These are phyloP conservation scores for Ischnura elegans DNA, from an alignment of 2,888 invertebrate genomes.

Conservation along the genomic window DNA sequence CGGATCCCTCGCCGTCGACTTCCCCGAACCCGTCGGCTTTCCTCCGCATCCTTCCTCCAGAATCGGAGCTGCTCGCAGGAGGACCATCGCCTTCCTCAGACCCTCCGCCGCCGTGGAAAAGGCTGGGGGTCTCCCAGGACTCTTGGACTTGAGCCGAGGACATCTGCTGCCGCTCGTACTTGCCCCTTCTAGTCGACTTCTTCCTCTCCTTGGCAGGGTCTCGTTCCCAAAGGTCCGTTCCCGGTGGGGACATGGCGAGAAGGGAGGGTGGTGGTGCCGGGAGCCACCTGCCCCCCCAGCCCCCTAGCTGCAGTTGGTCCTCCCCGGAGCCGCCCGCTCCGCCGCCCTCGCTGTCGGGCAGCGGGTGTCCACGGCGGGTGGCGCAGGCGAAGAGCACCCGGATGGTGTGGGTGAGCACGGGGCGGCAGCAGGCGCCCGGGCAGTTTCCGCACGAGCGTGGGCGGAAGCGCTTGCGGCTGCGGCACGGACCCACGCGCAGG, in stretches of 20 bases:
- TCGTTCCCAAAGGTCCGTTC: constrained; percentile 70
- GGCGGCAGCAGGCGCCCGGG: constrained; percentile 82
- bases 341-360: constrained; percentile 74
- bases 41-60: neutral
- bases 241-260: constrained; percentile 68
- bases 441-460: constrained; percentile 85
- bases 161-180: constrained; percentile 49
- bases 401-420: constrained; percentile 82
- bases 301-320: constrained; percentile 76
- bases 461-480: constrained; percentile 82
- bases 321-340: neutral
- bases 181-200: neutral
- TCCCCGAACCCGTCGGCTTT: neutral
- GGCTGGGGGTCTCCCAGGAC: constrained; percentile 68
- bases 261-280: constrained; percentile 68
- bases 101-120: neutral
- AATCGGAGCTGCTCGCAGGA: too few relatives aligned
- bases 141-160: constrained; percentile 43
- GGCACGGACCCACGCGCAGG: constrained; percentile 82
- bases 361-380: constrained; percentile 73
- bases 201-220: constrained; percentile 53
- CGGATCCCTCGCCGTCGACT: neutral
- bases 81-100: neutral
- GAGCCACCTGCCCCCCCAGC: constrained; percentile 76
- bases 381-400: constrained; percentile 75